A percentile compares a stretch with the other conserved stretches of the same genome.
phyloP scores from a whole-genome alignment of 2,888 invertebrate genomes.

The Cerastis leucographa region DNA sequence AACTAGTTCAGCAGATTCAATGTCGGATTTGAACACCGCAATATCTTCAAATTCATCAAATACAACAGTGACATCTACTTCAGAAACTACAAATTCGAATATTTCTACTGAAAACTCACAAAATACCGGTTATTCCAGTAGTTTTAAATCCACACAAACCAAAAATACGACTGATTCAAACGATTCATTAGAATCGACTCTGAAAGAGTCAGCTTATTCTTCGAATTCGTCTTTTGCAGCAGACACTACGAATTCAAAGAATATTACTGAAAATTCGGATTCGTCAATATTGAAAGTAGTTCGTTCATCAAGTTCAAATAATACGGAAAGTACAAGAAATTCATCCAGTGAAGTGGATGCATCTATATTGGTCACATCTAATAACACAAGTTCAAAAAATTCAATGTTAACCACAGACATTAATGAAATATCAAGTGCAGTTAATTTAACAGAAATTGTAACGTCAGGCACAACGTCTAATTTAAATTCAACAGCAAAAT shows the following conservation, averaged over 20 bases:
- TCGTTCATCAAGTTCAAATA: slow-evolving; percentile 29
- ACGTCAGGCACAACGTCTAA: slow-evolving; percentile 16
- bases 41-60: slow-evolving; percentile 29
- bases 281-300: slow-evolving; percentile 18
- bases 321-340: slow-evolving; percentile 18
- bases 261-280: slow-evolving; percentile 3
- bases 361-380: slow-evolving; percentile 15
- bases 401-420: neutral
- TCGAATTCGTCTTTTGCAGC: slow-evolving; percentile 20
- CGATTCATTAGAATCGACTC: slow-evolving; percentile 8
- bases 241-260: slow-evolving; percentile 16
- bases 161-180: slow-evolving; percentile 29
- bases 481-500: slow-evolving; percentile 52
- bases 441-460: slow-evolving; percentile 39
- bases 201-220: slow-evolving; percentile 20
- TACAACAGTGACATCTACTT: slow-evolving; percentile 27
- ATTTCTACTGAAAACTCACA: slow-evolving; percentile 10
- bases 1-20: slow-evolving; percentile 28
- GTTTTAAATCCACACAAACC: neutral
- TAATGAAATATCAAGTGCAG: slow-evolving; percentile 20
- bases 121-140: slow-evolving; percentile 6
- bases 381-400: slow-evolving; percentile 31
- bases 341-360: slow-evolving; percentile 11
- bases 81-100: slow-evolving; percentile 34
- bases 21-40: slow-evolving; percentile 17